A percentile compares a stretch with the other conserved stretches of the same genome.
Conservation (phyloP, 2,888 invertebrate species). For the Drosophila hawaiiensis region DNA sequence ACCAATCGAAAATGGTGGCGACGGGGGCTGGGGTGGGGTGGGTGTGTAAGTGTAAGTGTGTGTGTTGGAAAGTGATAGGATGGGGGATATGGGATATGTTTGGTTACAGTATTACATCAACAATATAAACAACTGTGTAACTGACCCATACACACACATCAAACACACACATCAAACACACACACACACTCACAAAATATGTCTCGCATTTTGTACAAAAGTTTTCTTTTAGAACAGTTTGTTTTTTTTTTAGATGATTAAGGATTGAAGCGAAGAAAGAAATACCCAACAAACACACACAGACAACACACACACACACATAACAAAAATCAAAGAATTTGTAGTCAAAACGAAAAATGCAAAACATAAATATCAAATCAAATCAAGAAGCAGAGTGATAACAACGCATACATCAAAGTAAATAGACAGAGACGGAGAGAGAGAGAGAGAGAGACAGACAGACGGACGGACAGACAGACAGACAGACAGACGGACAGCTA, state of each 20-base stretch:
- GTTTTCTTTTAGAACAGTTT: conserved; percentile 47
- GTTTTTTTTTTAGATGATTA: conserved; percentile 12
- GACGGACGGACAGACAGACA: too few species aligned
- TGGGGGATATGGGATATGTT: not conserved
- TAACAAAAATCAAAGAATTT: conserved; percentile 71
- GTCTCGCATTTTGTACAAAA: conserved; percentile 61
- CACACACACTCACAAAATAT: conserved; percentile 4
- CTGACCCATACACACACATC: not conserved
- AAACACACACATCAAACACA: not conserved
- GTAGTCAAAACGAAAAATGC: conserved; percentile 60
- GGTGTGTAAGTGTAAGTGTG: not conserved
- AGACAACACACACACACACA: not conserved
- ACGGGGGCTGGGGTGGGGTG: not conserved
- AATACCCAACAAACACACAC: not conserved
- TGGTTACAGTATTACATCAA: conserved; percentile 8
- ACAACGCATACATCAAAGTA: not conserved
- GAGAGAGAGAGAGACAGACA: too few species aligned
- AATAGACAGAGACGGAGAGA: not conserved
- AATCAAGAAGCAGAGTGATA: conserved; percentile 26
- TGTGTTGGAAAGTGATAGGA: not conserved
- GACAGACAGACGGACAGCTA: not conserved
- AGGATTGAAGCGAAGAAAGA: conserved; percentile 14
- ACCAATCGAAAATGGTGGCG: not conserved
- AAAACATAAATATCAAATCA: conserved; percentile 43
- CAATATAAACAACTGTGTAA: conserved; percentile 23